Evolutionary conservation across 2,797 vertebrate species (phyloP), one percentile per base, ranked within the genome.

Genomic region (Rallus crepitans): DNA sequence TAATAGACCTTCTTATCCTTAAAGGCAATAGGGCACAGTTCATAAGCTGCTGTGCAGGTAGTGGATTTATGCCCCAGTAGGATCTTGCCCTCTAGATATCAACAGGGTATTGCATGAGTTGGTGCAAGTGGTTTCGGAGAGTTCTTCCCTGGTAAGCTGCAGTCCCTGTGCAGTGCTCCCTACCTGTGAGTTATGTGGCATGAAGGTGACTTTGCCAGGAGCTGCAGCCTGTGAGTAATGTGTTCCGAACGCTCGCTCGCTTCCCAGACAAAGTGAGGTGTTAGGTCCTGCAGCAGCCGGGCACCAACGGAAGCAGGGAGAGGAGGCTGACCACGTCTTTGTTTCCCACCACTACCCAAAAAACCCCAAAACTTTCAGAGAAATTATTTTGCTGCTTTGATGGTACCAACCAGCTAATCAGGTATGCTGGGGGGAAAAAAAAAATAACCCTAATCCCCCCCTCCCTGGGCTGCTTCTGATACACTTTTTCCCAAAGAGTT

Each of bases 151-250:
- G 1, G 0, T 15, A 25, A 73, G 40, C 72, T 65, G 59, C 52
- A 28, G 60, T 40, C 30, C 18, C 42, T 27, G 21, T 55, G 52
- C 72, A 78, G 55, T 13, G 19, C 39, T 75, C 48, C 24, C 42
- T 40, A 89, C 84, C 76, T 86, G 83, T 2, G 21, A 53, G 27
- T 57, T 88, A 24, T 21, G 27, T 64, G 39, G 30, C 73, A 39
- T 70, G 76, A 95, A 94, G 75, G 79, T 92, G 86, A 84, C 86
- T 82, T 92, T 94, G 78, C 60, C 69, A 33, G 73, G 52, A 78
- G 79, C 79, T 57, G 47, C 86, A 70, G 56, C 45, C 65, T 81
- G 33, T 92, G 72, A 82, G 56, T 70, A 83, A 87, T 87, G 63
- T 79, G 71, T 68, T 91, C 73, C n/a, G 69, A 87, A 48, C 28